Evolutionary conservation across 2,888 invertebrate species (phyloP).

Genomic region (Leptothorax acervorum): DNA sequence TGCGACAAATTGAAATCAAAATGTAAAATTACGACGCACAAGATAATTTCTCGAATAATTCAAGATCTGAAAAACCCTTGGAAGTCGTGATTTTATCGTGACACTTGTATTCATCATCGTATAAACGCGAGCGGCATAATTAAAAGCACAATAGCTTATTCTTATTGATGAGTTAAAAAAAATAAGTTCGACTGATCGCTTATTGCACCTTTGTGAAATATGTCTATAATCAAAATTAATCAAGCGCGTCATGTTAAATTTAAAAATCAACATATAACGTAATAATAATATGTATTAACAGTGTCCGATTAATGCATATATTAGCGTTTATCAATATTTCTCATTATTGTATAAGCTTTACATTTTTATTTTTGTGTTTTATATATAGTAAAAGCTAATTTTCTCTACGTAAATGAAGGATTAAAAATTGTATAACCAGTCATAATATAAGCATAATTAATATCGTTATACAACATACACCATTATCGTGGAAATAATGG

Average conservation of each 20-base stretch:
- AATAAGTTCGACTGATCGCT: background rate
- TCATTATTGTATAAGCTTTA: background rate
- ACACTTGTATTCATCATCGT: background rate
- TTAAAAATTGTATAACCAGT: slow-evolving; percentile 24
- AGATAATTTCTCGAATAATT: slow-evolving; percentile 7
- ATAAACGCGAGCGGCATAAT: background rate
- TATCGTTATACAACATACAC: background rate
- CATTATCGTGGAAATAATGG: slow-evolving; percentile 12
- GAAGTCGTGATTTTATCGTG: background rate
- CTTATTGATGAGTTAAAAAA: background rate
- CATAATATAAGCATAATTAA: slow-evolving; percentile 41
- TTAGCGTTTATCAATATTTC: slow-evolving; percentile 2
- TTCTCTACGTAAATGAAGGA: slow-evolving; percentile 6
- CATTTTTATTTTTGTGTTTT: slow-evolving; percentile 27
- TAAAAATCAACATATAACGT: background rate
- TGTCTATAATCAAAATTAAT: background rate
- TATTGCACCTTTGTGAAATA: background rate
- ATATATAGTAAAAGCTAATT: slow-evolving; percentile 21
- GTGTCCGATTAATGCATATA: slow-evolving; percentile 9
- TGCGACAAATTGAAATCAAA: slow-evolving; percentile 30
- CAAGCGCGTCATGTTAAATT: background rate
- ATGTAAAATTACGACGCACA: slow-evolving; percentile 3
- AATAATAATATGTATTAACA: slow-evolving; percentile 27
- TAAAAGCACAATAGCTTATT: background rate
- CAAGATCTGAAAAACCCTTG: background rate